phyloP scores from a whole-genome alignment of 2,113 vertebrate species.

The Dissostichus mawsoni region DNA sequence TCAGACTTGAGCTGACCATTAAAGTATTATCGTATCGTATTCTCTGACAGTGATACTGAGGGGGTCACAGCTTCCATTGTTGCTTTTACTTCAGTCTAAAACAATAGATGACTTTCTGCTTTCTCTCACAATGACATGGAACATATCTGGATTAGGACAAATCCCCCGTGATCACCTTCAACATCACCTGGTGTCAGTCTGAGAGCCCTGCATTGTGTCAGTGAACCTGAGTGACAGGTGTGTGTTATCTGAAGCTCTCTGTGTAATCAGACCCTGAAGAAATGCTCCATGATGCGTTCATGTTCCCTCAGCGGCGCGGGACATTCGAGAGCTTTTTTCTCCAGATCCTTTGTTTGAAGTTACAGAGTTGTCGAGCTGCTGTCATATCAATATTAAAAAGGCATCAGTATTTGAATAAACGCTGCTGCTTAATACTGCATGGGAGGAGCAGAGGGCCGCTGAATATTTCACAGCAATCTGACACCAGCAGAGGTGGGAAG shows the following conservation, averaged over 20 bases:
- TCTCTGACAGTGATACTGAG: too few species aligned
- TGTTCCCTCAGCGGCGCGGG: constrained; percentile 39
- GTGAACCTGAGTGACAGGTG: constrained; percentile 58
- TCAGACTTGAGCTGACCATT: too few species aligned
- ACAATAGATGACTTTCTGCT: constrained; percentile 3
- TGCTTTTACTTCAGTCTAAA: constrained; percentile 14
- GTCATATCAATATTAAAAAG: constrained; percentile 45
- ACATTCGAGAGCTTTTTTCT: constrained; percentile 44
- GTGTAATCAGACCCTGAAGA: constrained; percentile 49
- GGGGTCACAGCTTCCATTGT: background rate
- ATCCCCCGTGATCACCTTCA: constrained; percentile 24
- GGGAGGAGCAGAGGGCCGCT: constrained; percentile 7
- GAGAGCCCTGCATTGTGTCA: constrained; percentile 43
- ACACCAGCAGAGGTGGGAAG: too few species aligned
- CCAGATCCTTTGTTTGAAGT: constrained; percentile 35
- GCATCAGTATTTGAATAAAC: constrained; percentile 35
- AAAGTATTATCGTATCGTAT: too few species aligned
- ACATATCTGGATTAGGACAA: constrained; percentile 34
- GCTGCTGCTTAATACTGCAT: constrained; percentile 34
- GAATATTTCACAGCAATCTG: constrained; percentile 42
- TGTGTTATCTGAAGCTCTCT: constrained; percentile 54
- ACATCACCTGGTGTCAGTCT: constrained; percentile 17
- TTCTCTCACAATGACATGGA: background rate
- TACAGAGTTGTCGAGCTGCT: constrained; percentile 43
- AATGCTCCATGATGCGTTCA: constrained; percentile 32